Base-by-base conservation (phyloP, 2,797 vertebrate species). In the Halcyon smyrnensis region DNA sequence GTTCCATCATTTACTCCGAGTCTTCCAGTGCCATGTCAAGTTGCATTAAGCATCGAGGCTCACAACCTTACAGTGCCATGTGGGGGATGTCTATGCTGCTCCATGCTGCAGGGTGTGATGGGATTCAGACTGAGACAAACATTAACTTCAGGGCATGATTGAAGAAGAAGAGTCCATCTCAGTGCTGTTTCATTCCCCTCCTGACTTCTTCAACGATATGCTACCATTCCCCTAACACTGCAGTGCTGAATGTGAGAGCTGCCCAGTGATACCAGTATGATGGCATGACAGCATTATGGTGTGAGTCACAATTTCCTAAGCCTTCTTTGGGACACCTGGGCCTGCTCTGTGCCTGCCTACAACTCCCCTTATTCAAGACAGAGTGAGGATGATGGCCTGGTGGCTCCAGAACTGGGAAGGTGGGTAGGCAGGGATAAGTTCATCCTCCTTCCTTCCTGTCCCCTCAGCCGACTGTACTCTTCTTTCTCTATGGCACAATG, bases 21-120 rank as follows among this genome's bases (percentile, higher is more conserved):
- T 60, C 39, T 59, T 76, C 50, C n/a, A 70, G 23, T 37, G 60
- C 36, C 16, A 4, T 8, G 32, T 16, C 8, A 21, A 73, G 67
- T 8, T 56, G 70, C 51, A 70, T 24, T 39, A 59, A 63, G 63
- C 46, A 56, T 19, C n/a, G 43, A 76, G 36, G 39, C 87, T 67
- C 30, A 11, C 14, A 56, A 67, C 48, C 57, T 36, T 73, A 11
- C 62, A 53, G 45, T 56, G 46, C 32, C 39, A 37, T 4, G 0
- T 9, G 23, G 45, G 24, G 56, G 4, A 67, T 28, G 23, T 17
- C 67, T 37, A 19, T 0, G 6, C 59, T 51, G 16, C 8, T 71
- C 24, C 0, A 0, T n/a, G 21, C 59, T 63, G n/a, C 0, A 0
- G 21, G 24, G 8, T 28, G 13, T 37, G 46, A 68, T n/a, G 64